Evolutionary conservation across 2,888 invertebrate genomes (phyloP).

Genomic region (Shargacucullia verbasci): DNA sequence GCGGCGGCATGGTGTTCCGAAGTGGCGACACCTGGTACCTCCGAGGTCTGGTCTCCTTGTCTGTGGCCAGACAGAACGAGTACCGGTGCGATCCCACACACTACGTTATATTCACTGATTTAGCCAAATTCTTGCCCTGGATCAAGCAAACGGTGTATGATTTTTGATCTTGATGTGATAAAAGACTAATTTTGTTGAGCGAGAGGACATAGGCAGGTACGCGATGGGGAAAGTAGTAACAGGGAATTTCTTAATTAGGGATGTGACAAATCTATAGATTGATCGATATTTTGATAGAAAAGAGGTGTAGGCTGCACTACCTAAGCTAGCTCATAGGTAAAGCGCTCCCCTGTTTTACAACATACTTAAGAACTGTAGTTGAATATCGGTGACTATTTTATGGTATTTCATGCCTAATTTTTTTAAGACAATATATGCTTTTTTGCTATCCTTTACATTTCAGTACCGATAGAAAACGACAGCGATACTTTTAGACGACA

Average conservation of each 20-base stretch:
- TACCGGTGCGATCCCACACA: constrained; percentile 89
- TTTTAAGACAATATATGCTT: too few relatives aligned
- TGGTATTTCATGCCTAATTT: too few relatives aligned
- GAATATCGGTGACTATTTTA: too few relatives aligned
- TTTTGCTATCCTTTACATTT: too few relatives aligned
- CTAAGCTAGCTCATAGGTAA: too few relatives aligned
- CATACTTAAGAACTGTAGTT: too few relatives aligned
- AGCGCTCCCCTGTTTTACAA: too few relatives aligned
- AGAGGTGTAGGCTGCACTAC: not conserved
- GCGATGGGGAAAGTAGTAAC: too few relatives aligned
- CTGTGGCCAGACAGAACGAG: constrained; percentile 88
- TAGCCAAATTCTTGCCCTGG: constrained; percentile 89
- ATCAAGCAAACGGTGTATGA: constrained; percentile 73
- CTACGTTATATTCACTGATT: constrained; percentile 90
- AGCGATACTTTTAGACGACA: too few relatives aligned
- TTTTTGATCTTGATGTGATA: constrained; percentile 46
- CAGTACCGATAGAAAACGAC: too few relatives aligned
- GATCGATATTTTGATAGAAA: not conserved
- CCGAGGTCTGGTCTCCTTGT: constrained; percentile 88
- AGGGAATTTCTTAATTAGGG: too few relatives aligned
- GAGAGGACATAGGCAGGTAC: not conserved
- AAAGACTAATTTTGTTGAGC: constrained; percentile 42
- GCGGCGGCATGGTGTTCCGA: constrained; percentile 86
- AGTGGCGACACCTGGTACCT: constrained; percentile 79
- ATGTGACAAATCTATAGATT: too few relatives aligned